Percentiles rank a stretch among this genome's conserved stretches.
Evolutionary conservation across 2,888 invertebrate species (phyloP).

Genomic region (Pristionchus japonicus): DNA sequence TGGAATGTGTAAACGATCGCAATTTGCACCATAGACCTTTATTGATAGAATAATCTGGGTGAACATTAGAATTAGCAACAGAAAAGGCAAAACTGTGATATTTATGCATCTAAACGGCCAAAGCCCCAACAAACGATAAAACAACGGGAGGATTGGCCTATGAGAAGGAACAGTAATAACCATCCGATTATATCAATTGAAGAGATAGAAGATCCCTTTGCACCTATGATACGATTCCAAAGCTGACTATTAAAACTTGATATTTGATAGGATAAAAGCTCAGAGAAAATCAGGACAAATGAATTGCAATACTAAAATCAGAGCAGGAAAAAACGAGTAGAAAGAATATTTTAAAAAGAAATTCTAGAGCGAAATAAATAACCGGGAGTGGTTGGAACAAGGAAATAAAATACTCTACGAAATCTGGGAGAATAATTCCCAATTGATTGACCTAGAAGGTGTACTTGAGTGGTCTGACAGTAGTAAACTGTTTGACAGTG

Average conservation of each 20-base stretch:
- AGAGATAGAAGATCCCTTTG: not conserved
- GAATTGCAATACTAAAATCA: not conserved
- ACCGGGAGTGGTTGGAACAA: not conserved
- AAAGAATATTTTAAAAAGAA: not conserved
- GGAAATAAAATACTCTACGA: not conserved
- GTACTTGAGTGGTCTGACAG: slow-evolving; percentile 82
- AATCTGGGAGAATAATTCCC: not conserved
- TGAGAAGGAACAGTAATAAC: not conserved
- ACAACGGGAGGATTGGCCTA: not conserved
- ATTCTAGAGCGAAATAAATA: not conserved
- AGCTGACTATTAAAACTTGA: slow-evolving; percentile 33
- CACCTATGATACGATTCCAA: not conserved
- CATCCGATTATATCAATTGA: not conserved
- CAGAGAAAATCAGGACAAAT: not conserved
- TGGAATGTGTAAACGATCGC: not conserved
- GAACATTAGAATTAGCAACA: not conserved
- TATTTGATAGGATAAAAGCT: slow-evolving; percentile 7
- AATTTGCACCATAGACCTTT: not conserved
- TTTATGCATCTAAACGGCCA: slow-evolving; percentile 41
- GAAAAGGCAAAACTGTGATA: slow-evolving; percentile 23
- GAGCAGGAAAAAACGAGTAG: not conserved
- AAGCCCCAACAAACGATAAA: slow-evolving; percentile 45
- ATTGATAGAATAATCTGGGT: not conserved
- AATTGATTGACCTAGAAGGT: slow-evolving; percentile 48
- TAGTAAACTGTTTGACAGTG: slow-evolving; percentile 86